Conservation (phyloP, 2,113 vertebrate species). For the Epinephelus cyanopodus region DNA sequence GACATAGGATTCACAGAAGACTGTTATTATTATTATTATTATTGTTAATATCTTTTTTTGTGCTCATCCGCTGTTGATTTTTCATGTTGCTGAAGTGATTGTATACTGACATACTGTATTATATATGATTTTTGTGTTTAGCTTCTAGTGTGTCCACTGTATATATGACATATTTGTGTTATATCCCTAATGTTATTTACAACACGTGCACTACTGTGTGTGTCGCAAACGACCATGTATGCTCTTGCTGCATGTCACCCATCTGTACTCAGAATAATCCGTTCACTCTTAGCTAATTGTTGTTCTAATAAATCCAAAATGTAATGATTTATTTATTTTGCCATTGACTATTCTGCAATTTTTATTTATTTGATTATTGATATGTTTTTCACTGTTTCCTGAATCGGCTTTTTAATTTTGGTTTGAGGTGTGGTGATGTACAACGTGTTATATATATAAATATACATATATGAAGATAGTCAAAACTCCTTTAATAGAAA, state of each 20-base stretch:
- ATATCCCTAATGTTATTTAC: constrained; percentile 25
- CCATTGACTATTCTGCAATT: neutral
- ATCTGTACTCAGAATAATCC: constrained; percentile 48
- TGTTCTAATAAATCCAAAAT: constrained; percentile 68
- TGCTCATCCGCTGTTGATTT: constrained; percentile 15
- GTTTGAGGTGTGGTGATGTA: neutral
- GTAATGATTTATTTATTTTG: neutral
- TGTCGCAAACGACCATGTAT: constrained; percentile 43
- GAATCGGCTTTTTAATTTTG: neutral
- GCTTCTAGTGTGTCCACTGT: constrained; percentile 16
- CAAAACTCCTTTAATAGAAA: neutral
- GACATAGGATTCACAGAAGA: constrained; percentile 39
- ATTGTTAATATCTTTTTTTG: neutral
- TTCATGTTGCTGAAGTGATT: no score
- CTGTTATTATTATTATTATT: constrained; percentile 53
- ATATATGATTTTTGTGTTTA: no score
- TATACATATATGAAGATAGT: neutral
- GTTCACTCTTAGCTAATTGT: constrained; percentile 40
- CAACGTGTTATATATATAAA: neutral
- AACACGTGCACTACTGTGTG: constrained; percentile 21
- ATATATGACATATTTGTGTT: constrained; percentile 25
- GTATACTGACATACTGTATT: no score
- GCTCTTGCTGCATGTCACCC: constrained; percentile 71
- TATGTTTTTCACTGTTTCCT: neutral
- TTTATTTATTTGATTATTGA: neutral